Base-by-base conservation (phyloP, 2,113 vertebrate species). In the Platichthys flesus region DNA sequence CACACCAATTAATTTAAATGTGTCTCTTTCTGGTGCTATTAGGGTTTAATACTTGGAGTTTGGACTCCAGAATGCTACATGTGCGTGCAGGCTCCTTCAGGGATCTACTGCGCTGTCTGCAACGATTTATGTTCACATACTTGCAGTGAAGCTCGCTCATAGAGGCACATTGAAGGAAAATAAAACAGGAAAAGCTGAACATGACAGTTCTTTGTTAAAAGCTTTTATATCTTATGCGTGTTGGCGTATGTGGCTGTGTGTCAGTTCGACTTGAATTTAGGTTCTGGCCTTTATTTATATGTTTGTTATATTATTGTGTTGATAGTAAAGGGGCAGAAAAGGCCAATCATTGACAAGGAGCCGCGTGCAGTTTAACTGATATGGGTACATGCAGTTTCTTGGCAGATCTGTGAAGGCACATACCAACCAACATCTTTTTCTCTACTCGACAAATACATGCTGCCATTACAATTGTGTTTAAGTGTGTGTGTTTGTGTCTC, bases 401-500 rank as follows among this genome's bases (percentile, higher is more conserved):
- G 31, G 6, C 6, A 31, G 31, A 31, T 42, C 40, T 42, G 35
- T 37, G 9, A 2, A 9, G 35, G 35, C 35, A 31, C 31, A 37
- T 37, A 37, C 35, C 1, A 9, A 37, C 9, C 35, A 9, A 37
- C 35, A 37, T 37, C 35, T 42, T 42, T 40, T 12, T 42, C 40
- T 42, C 40, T 42, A 9, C 16, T 59, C 57, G 26, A 7, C 23
- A 57, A 14, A 57, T 15, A 57, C 13, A 23, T 15, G 7, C 31
- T 40, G n/a, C 9, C 28, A 40, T 40, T 40, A 12, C 9, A 18
- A 40, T 40, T 52, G 51, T n/a, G 51, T 52, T 20, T 52, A 21
- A 31, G 55, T 58, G 1, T 76, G 15, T 78, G 76, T 28, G 54
- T 57, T 1, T 76, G 15, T 78, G 76, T 28, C 12, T 58, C 16